Base-by-base conservation (phyloP, 2,888 invertebrate species). In the Cynaeus angustus region DNA sequence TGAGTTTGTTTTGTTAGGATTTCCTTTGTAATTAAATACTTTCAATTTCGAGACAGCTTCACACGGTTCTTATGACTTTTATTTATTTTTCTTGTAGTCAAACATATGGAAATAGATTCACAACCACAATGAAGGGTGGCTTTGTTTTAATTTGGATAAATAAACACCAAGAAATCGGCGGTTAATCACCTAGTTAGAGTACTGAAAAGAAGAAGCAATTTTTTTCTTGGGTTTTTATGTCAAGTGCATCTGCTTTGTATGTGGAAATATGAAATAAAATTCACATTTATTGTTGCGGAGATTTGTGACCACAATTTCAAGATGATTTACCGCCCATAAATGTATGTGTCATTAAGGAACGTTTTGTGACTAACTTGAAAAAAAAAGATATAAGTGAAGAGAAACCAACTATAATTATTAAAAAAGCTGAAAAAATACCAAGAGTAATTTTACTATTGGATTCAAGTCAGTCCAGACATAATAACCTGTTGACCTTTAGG, bases 21-120 rank as follows among this genome's bases (percentile, higher is more conserved):
- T 65, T 69, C 65, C 65, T 69, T 59, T 69, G 69, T 69, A 69
- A 69, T 69, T 58, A 66, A 69, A 69, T 69, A 65, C 69, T 65
- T 65, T 48, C 13, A 56, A 45, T 56, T 64, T 56, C 8, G 64
- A 37, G 28, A 9, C 30, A 50, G 16, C 46, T 78, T 79, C 79
- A 78, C 79, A 79, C 79, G 78, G 71, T 70, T 78, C 72, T 78
- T 72, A 59, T 72, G 72, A 73, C 72, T 77, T 72, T 59, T 74
- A 70, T 79, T 78, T 78, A 75, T 78, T 78, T 78, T 75, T 38
- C 37, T 52, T 62, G 9, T 10, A 21, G 12, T 41, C 10, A n/a
- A 5, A 41, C 10, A 13, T 5, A 13, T 41, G 41, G 26, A 26
- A 50, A 28, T 30, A 12, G 21, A n/a, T 8, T 21, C 33, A 33